phyloP scores from a whole-genome alignment of 1,140 invertebrate genomes.

The Zaprionus capensis region DNA sequence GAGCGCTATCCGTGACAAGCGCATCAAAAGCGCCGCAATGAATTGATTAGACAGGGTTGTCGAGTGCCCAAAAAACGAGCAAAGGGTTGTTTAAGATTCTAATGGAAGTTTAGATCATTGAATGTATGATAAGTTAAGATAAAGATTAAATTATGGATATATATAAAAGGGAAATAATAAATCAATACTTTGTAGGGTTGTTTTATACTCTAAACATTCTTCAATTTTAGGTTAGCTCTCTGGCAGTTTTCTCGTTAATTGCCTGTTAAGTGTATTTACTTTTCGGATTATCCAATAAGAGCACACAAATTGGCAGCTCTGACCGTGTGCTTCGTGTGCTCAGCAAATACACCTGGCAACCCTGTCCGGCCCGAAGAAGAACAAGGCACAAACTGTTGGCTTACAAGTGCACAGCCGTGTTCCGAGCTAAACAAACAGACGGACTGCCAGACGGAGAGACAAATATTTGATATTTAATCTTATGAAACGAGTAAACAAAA shows the following conservation, averaged over 20 bases:
- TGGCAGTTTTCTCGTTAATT: background rate
- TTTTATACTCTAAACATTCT: background rate
- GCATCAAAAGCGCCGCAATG: constrained; percentile 46
- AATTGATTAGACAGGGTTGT: constrained; percentile 68
- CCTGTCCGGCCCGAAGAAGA: constrained; percentile 8
- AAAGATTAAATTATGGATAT: background rate
- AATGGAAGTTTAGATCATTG: background rate
- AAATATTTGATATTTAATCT: constrained; percentile 70
- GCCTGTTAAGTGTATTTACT: background rate
- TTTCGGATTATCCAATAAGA: constrained; percentile 1
- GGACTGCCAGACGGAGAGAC: constrained; percentile 30
- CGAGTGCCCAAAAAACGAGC: constrained; percentile 20
- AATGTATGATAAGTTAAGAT: background rate
- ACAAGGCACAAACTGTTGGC: constrained; percentile 38
- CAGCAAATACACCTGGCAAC: constrained; percentile 62
- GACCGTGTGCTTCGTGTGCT: constrained; percentile 19
- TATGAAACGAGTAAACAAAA: constrained; percentile 62
- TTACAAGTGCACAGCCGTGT: constrained; percentile 68
- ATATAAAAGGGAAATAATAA: background rate
- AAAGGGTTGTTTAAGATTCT: background rate
- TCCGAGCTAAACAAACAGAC: constrained; percentile 42
- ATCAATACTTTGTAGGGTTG: background rate
- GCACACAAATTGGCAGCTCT: constrained; percentile 19
- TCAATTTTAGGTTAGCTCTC: background rate
- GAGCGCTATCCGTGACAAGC: constrained; percentile 33